Evolutionary conservation across 92 coral and sea anemone genomes (phyloP).

Genomic region (Bergia puertoricense): DNA sequence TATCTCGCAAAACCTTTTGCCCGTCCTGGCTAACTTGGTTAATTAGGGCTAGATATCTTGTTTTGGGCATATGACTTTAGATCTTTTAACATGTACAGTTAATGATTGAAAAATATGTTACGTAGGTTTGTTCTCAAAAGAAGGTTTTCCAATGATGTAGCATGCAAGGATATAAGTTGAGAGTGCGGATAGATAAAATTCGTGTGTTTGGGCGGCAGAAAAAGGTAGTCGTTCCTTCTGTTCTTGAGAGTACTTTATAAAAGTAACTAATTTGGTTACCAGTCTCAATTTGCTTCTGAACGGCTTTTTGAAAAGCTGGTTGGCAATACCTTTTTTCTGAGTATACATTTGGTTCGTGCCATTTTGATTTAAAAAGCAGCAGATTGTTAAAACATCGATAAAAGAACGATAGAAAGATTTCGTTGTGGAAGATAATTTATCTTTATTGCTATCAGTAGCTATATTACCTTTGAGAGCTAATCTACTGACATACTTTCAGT

Average conservation of each 20-base stretch:
- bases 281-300: no score
- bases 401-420: background rate
- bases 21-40: background rate
- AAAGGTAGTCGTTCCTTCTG: background rate
- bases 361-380: no score
- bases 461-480: conserved; percentile 14
- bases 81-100: conserved; percentile 43
- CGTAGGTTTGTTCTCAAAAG: conserved; percentile 11
- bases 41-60: background rate
- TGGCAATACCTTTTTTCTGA: no score
- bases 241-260: background rate
- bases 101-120: background rate
- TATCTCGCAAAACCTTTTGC: conserved; percentile 19
- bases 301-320: no score
- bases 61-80: background rate
- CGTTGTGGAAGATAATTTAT: no score
- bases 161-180: background rate
- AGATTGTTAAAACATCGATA: no score
- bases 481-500: conserved; percentile 28
- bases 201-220: no score
- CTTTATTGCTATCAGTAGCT: background rate
- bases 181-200: no score
- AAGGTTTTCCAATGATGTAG: background rate
- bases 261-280: background rate
- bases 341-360: background rate